phyloP scores from a whole-genome alignment of 2,797 vertebrate species.

The Artibeus lituratus region DNA sequence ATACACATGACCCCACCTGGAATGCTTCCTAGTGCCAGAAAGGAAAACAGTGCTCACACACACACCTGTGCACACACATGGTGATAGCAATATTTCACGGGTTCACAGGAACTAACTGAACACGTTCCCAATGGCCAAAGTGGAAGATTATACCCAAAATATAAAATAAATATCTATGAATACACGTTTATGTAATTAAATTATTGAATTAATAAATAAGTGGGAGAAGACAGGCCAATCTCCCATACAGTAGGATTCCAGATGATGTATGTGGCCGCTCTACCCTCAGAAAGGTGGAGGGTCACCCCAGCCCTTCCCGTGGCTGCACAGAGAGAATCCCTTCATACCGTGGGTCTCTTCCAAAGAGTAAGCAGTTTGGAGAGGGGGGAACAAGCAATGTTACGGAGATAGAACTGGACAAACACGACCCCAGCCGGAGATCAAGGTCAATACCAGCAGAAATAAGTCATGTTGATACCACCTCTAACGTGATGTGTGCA shows the following conservation, averaged over 20 bases:
- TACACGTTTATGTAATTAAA: background rate
- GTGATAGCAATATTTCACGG: background rate
- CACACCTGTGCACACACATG: background rate
- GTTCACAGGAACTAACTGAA: background rate
- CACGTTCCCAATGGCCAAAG: background rate
- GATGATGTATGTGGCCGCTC: background rate
- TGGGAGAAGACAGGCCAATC: background rate
- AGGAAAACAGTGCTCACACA: background rate
- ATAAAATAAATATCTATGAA: background rate
- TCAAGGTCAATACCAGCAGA: background rate
- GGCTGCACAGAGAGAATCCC: background rate
- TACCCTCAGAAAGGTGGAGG: background rate
- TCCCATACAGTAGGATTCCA: background rate
- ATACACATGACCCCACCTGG: no score
- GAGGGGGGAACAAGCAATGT: background rate
- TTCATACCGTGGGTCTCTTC: background rate
- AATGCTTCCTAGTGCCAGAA: background rate
- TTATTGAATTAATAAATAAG: background rate
- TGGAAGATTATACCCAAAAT: background rate
- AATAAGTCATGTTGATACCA: background rate
- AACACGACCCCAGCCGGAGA: background rate
- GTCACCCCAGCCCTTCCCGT: background rate
- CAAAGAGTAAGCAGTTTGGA: background rate
- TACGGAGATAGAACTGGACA: background rate
- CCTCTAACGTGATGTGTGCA: background rate